Evolutionary conservation across 2,113 vertebrate genomes (phyloP).

Genomic region (Emydocephalus ijimae): DNA sequence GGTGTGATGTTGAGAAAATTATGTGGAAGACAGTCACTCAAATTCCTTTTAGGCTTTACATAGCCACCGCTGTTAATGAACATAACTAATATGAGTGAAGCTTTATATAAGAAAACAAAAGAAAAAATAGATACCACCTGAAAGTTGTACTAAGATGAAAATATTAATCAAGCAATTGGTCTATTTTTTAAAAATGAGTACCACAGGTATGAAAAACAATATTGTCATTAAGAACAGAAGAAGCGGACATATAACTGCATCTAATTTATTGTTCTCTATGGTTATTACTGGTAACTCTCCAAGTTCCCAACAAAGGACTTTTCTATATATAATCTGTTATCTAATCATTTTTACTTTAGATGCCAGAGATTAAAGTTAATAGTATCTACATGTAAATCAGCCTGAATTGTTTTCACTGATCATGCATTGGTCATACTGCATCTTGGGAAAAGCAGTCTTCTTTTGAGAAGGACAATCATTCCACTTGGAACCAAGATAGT

Average conservation of each 20-base stretch:
- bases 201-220: background rate
- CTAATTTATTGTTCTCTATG: background rate
- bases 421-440: background rate
- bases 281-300: background rate
- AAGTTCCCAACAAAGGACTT: background rate
- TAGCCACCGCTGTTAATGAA: constrained; percentile 19
- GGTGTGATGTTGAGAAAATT: constrained; percentile 15
- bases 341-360: background rate
- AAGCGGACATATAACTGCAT: background rate
- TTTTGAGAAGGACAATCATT: background rate
- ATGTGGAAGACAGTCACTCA: constrained; percentile 9
- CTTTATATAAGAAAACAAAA: background rate
- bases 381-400: background rate
- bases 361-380: background rate
- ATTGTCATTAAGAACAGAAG: background rate
- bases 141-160: background rate
- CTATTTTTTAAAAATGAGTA: background rate
- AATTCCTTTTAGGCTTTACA: constrained; percentile 17
- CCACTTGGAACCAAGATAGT: background rate
- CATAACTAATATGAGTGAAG: background rate
- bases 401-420: background rate
- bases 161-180: background rate
- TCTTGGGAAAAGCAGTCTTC: background rate
- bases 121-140: background rate
- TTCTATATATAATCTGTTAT: background rate